Evolutionary conservation across 2,888 invertebrate genomes (phyloP).

Genomic region (Phyllotreta striolata): DNA sequence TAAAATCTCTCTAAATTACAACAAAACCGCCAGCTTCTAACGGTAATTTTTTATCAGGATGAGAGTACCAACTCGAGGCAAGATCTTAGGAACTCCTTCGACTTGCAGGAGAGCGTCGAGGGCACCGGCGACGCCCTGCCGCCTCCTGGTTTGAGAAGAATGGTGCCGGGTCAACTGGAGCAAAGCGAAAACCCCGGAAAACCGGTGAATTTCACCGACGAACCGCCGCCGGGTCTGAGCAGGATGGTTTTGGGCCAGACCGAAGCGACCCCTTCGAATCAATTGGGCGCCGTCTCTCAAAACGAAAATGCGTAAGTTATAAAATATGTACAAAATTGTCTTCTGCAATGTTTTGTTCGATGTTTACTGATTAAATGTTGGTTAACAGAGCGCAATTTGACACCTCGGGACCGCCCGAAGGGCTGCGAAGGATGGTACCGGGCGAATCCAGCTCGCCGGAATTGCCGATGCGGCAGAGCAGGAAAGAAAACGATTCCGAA

Average conservation of each 20-base stretch:
- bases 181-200: conserved; percentile 45
- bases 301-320: conserved; percentile 50
- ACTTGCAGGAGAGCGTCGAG: conserved; percentile 23
- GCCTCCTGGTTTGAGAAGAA: conserved; percentile 70
- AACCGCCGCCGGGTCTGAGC: conserved; percentile 71
- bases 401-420: conserved; percentile 61
- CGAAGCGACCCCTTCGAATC: conserved; percentile 48
- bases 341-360: too few relatives aligned
- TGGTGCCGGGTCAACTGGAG: conserved; percentile 74
- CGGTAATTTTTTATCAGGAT: conserved; percentile 15
- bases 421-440: conserved; percentile 69
- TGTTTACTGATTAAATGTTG: neutral
- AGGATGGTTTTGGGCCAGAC: conserved; percentile 69
- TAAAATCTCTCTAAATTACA: too few relatives aligned
- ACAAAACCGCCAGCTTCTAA: neutral
- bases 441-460: conserved; percentile 67
- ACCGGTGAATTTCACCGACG: conserved; percentile 51
- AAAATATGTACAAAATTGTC: too few relatives aligned
- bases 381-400: conserved; percentile 40
- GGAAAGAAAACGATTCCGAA: conserved; percentile 48
- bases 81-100: conserved; percentile 20
- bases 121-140: conserved; percentile 62
- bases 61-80: conserved; percentile 32
- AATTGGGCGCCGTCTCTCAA: conserved; percentile 52
- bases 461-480: conserved; percentile 42